Evolutionary conservation across 2,113 vertebrate genomes (phyloP).

Genomic region (Stictonetta naevosa): DNA sequence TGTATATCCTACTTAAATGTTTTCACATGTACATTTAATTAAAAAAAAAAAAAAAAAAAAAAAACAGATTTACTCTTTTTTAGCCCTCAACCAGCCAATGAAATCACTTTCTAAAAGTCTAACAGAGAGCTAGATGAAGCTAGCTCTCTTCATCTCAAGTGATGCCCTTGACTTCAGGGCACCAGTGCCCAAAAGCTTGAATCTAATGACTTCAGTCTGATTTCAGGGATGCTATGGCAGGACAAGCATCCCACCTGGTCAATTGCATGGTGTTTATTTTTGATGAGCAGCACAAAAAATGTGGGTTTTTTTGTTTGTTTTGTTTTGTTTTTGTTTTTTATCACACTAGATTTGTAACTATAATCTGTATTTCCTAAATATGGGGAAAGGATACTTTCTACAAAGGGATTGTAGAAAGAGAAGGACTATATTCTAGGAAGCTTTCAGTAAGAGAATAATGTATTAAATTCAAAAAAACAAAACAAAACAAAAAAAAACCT

Average conservation of each 20-base stretch:
- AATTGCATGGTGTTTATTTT: background rate
- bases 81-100: background rate
- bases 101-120: background rate
- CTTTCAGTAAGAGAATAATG: background rate
- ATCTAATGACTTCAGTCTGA: background rate
- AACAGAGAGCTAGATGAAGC: background rate
- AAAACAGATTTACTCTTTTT: background rate
- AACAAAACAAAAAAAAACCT: background rate
- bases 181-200: background rate
- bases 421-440: background rate
- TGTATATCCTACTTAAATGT: conserved; percentile 3
- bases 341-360: background rate
- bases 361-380: background rate
- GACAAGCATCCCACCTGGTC: background rate
- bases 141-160: too few relatives aligned
- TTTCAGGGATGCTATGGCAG: background rate
- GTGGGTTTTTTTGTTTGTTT: too few relatives aligned
- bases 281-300: background rate
- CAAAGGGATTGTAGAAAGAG: background rate
- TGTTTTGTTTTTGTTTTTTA: background rate
- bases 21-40: background rate
- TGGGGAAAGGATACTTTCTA: background rate
- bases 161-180: background rate
- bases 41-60: background rate
- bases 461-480: background rate